phyloP scores from a whole-genome alignment of 2,888 invertebrate genomes.

The Drosophila peninsularis region DNA sequence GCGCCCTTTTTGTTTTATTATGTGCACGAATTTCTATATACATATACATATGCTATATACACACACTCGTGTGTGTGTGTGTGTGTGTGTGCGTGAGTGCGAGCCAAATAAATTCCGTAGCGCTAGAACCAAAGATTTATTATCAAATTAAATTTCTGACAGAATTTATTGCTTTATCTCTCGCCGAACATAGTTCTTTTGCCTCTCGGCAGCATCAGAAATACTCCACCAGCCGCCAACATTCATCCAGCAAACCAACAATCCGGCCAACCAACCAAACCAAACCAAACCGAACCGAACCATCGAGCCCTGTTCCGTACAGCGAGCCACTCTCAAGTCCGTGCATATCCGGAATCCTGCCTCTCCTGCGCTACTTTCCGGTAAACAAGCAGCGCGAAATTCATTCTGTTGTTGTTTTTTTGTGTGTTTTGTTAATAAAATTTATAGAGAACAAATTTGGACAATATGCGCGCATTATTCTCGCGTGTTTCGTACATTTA shows the following conservation, averaged over 20 bases:
- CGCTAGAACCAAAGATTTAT: slow-evolving; percentile 85
- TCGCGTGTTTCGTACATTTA: slow-evolving; percentile 69
- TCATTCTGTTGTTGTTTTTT: slow-evolving; percentile 54
- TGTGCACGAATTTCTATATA: slow-evolving; percentile 74
- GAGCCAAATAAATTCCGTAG: slow-evolving; percentile 85
- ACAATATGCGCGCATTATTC: slow-evolving; percentile 78
- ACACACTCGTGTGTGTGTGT: slow-evolving; percentile 31
- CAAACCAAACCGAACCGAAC: slow-evolving; percentile 20
- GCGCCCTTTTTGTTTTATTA: slow-evolving; percentile 79
- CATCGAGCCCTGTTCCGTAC: slow-evolving; percentile 33
- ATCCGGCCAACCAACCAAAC: slow-evolving; percentile 18
- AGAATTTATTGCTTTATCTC: slow-evolving; percentile 86
- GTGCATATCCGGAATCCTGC: slow-evolving; percentile 48
- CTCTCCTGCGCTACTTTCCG: slow-evolving; percentile 38
- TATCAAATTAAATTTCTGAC: slow-evolving; percentile 86
- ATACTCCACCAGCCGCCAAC: slow-evolving; percentile 49
- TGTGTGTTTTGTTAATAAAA: slow-evolving; percentile 71
- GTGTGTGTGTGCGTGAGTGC: slow-evolving; percentile 71
- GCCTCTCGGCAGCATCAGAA: slow-evolving; percentile 77
- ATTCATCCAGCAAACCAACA: slow-evolving; percentile 41
- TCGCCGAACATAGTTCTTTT: slow-evolving; percentile 84
- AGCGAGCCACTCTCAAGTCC: slow-evolving; percentile 55
- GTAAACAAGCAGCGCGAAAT: slow-evolving; percentile 62
- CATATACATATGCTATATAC: slow-evolving; percentile 27
- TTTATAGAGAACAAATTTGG: slow-evolving; percentile 82